phyloP scores from a whole-genome alignment of 2,113 vertebrate genomes.

The Cromileptes altivelis region DNA sequence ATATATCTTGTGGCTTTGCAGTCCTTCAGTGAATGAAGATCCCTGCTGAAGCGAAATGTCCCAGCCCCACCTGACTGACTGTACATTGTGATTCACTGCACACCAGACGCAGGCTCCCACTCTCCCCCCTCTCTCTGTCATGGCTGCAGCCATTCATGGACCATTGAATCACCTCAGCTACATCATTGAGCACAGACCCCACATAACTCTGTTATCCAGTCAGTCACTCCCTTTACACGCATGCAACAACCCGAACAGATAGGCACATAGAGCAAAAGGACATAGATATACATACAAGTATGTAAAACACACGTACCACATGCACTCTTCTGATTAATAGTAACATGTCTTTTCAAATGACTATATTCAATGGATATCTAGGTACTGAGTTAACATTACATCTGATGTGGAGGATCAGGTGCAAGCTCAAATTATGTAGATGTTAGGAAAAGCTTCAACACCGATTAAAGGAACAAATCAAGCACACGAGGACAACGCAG shows the following conservation, averaged over 20 bases:
- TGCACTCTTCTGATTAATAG: neutral
- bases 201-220: conserved; percentile 14
- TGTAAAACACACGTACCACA: neutral
- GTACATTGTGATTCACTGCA: conserved; percentile 69
- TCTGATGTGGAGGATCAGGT: neutral
- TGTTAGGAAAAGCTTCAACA: neutral
- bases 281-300: neutral
- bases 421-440: neutral
- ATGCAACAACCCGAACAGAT: neutral
- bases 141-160: conserved; percentile 54
- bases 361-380: neutral
- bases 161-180: conserved; percentile 51
- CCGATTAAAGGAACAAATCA: neutral
- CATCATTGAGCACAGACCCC: conserved; percentile 37
- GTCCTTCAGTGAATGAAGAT: conserved; percentile 22
- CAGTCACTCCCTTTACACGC: neutral
- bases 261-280: neutral
- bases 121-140: conserved; percentile 38
- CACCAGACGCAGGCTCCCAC: conserved; percentile 52
- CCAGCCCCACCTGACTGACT: conserved; percentile 47
- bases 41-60: conserved; percentile 22
- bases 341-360: neutral
- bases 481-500: neutral
- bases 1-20: conserved; percentile 18
- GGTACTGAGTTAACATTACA: neutral